A percentile compares a stretch with the other conserved stretches of the same genome.
phyloP scores from a whole-genome alignment of 2,888 invertebrate species.

The Eilema sororculum region DNA sequence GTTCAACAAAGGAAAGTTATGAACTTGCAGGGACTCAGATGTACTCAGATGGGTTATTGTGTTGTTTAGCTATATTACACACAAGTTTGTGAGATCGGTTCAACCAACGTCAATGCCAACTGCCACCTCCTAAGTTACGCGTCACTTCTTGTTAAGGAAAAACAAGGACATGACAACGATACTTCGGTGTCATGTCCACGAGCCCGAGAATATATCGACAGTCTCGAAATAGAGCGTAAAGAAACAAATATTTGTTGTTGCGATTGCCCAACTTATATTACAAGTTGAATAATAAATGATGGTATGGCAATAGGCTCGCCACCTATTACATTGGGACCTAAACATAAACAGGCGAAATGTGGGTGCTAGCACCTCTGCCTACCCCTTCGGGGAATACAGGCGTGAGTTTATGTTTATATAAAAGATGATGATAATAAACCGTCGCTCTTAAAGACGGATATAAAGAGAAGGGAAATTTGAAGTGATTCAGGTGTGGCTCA shows the following conservation, averaged over 20 bases:
- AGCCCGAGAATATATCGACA: neutral
- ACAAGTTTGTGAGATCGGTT: constrained; percentile 36
- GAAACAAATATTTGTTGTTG: neutral
- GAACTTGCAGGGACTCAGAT: constrained; percentile 23
- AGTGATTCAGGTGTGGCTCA: too few relatives aligned
- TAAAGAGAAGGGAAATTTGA: too few relatives aligned
- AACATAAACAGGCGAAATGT: too few relatives aligned
- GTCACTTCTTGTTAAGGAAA: constrained; percentile 27
- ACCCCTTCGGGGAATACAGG: too few relatives aligned
- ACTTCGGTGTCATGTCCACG: neutral
- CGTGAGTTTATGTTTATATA: too few relatives aligned
- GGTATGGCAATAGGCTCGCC: too few relatives aligned
- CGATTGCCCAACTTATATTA: neutral
- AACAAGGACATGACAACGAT: neutral
- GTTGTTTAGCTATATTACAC: constrained; percentile 23
- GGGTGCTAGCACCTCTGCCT: too few relatives aligned
- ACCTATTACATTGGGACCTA: too few relatives aligned
- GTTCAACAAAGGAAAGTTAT: constrained; percentile 32
- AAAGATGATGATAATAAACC: too few relatives aligned
- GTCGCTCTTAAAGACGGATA: too few relatives aligned
- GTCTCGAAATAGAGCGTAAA: neutral
- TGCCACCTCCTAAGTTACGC: constrained; percentile 37
- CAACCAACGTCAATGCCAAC: constrained; percentile 43
- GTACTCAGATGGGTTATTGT: constrained; percentile 21
- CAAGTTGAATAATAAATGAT: too few relatives aligned